Conservation (phyloP, 2,888 invertebrate genomes). For the Pristionchus japonicus region DNA sequence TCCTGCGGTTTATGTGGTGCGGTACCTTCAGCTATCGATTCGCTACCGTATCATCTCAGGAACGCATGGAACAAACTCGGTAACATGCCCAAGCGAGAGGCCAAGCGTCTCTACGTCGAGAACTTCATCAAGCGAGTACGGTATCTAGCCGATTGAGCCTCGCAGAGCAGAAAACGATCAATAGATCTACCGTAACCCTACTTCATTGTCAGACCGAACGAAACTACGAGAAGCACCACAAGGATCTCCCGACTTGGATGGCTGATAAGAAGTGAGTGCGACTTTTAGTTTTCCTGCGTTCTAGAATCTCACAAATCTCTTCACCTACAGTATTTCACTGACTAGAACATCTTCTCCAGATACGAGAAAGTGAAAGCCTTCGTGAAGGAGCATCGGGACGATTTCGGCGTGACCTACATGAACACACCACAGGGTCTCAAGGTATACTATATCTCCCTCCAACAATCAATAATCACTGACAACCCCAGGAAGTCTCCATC, state of each 20-base stretch:
- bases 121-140: conserved; percentile 43
- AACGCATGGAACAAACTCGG: conserved; percentile 45
- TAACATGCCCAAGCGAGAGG: conserved; percentile 36
- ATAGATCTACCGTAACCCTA: conserved; percentile 13
- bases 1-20: conserved; percentile 43
- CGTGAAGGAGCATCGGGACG: background rate
- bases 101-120: conserved; percentile 25
- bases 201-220: conserved; percentile 42
- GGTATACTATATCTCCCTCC: background rate
- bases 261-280: conserved; percentile 39
- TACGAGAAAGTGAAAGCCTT: background rate
- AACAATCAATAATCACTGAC: conserved; percentile 6
- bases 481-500: background rate
- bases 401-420: conserved; percentile 38
- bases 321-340: background rate
- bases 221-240: conserved; percentile 40
- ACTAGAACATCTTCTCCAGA: too few species aligned
- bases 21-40: background rate
- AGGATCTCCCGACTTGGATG: conserved; percentile 31
- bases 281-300: too few species aligned
- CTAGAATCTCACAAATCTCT: background rate
- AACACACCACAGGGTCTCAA: conserved; percentile 23
- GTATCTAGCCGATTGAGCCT: background rate
- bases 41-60: background rate
- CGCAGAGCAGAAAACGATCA: too few species aligned